Base-by-base conservation (phyloP, 2,888 invertebrate species). In the Pyrochroa serraticornis region DNA sequence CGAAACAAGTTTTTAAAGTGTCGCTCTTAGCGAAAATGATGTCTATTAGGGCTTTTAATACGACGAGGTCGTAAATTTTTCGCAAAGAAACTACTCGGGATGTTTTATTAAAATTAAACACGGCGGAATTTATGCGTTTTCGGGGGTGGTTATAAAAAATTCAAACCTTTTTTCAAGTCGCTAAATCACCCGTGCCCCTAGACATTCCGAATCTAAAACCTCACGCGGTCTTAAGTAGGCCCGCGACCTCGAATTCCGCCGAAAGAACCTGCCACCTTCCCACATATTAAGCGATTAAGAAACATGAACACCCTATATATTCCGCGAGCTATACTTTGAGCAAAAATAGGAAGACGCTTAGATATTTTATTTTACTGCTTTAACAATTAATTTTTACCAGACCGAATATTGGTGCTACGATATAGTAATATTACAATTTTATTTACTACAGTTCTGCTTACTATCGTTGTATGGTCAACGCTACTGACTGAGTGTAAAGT, bases 21-120 rank as follows among this genome's bases (percentile, higher is more conserved):
- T 55, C 49, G 48, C 39, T 48, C 30, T 42, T n/a, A 13, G 48
- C 33, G 42, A 54, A 53, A 53, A 57, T 51, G 50, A 12, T 44
- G 55, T 55, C 50, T 56, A 50, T 44, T 56, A 47, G 22, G 10
- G 32, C 36, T 35, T 30, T 8, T 12, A 5, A 8, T 42, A 32
- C 8, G 12, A 32, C n/a, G 34, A 43, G 3, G 13, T 31, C 12
- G 12, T 6, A n/a, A 34, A 44, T 33, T 8, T 30, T 42, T 3
- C 3, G 7, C 30, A 6, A 8, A 42, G 5, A 42, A 42, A 7
- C 14, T 30, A 41, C 6, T 39, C 14, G 22, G 14, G 13, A 7
- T 39, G 31, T 41, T 41, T 41, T 1, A 41, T 22, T 7, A 41
- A 41, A 41, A 30, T 41, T 38, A 13, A 38, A 38, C 13, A 8